Evolutionary conservation across 1,140 invertebrate species (phyloP).

Genomic region (Uloborus diversus): DNA sequence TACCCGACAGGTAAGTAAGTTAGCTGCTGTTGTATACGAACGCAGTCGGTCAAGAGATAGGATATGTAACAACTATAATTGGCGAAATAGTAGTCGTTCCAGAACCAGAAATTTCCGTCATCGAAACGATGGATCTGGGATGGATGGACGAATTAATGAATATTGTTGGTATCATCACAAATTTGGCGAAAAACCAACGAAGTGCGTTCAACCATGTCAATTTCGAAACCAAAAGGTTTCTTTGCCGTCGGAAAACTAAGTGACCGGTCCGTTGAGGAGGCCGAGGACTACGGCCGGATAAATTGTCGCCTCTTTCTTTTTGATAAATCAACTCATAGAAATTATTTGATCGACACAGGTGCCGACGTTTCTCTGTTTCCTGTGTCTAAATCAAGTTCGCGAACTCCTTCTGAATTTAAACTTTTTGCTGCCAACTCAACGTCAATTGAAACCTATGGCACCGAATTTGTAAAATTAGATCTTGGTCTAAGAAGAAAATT

Average conservation of each 20-base stretch:
- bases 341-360: constrained; percentile 41
- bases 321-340: background rate
- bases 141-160: too few species aligned
- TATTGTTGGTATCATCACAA: constrained; percentile 18
- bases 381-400: background rate
- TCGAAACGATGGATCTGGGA: background rate
- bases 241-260: background rate
- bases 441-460: constrained; percentile 24
- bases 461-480: constrained; percentile 3
- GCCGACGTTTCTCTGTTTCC: constrained; percentile 24
- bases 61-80: background rate
- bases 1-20: background rate
- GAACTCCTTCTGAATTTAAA: background rate
- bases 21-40: background rate
- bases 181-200: constrained; percentile 29
- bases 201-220: constrained; percentile 24
- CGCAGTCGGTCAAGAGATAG: background rate
- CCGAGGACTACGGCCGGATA: background rate
- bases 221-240: background rate
- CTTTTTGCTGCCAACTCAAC: constrained; percentile 34
- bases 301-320: too few species aligned
- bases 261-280: background rate
- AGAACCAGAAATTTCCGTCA: background rate
- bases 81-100: background rate
- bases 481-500: constrained; percentile 20